Percentiles rank a stretch among this genome's conserved stretches.
These are phyloP conservation scores for Liolophura sinensis DNA, from an alignment of 1,140 invertebrate species.

Conservation along the genomic window DNA sequence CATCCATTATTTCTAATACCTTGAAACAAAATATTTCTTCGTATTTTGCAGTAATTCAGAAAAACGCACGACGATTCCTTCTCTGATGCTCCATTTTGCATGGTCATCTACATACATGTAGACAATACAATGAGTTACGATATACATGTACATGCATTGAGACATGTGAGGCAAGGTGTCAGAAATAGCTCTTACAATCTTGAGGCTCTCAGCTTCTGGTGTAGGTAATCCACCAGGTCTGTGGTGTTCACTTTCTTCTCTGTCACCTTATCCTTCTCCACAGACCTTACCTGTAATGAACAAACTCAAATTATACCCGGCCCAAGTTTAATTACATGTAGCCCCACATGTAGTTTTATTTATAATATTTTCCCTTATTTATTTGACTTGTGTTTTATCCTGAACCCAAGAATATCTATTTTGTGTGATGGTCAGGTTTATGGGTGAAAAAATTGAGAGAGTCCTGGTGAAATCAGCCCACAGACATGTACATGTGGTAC, in stretches of 20 bases:
- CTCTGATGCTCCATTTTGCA: not conserved
- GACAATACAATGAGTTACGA: constrained; percentile 6
- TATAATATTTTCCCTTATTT: too few species aligned
- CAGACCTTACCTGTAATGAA: constrained; percentile 35
- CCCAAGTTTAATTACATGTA: too few species aligned
- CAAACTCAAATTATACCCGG: too few species aligned
- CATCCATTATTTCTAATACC: too few species aligned
- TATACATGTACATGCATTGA: constrained; percentile 3
- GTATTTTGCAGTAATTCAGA: not conserved
- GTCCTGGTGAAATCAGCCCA: too few species aligned
- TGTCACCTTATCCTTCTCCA: constrained; percentile 62
- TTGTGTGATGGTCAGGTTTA: too few species aligned
- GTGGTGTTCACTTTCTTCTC: constrained; percentile 66
- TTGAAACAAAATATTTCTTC: not conserved
- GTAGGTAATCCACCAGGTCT: constrained; percentile 64
- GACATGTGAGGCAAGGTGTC: not conserved
- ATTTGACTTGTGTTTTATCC: too few species aligned
- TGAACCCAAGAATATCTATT: too few species aligned
- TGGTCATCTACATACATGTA: not conserved
- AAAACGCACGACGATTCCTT: not conserved
- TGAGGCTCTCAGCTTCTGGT: constrained; percentile 54
- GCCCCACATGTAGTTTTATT: too few species aligned
- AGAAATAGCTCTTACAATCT: constrained; percentile 27
- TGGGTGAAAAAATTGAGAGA: too few species aligned
- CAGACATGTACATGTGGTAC: too few species aligned